Conservation (phyloP, 2,797 vertebrate species). For the Cryptoprocta ferox region DNA sequence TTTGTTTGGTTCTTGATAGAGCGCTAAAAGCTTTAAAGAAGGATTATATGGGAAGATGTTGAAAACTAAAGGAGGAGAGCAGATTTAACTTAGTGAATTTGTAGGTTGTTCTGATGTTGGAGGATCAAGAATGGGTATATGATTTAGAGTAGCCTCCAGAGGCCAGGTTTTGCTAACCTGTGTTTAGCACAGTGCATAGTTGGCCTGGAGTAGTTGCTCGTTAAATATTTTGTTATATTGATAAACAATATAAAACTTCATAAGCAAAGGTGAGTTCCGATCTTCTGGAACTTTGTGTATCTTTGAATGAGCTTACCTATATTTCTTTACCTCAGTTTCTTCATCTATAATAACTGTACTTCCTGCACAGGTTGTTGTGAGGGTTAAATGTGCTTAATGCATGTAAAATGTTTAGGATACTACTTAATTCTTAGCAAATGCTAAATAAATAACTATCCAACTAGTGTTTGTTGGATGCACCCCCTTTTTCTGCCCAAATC, state of each 20-base stretch:
- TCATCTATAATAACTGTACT: background rate
- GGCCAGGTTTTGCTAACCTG: background rate
- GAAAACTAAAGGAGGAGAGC: conserved; percentile 11
- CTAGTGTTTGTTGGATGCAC: background rate
- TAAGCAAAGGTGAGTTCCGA: background rate
- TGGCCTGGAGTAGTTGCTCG: background rate
- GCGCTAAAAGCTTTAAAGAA: conserved; percentile 45
- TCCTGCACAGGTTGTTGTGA: background rate
- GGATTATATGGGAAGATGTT: background rate
- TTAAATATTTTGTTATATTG: conserved; percentile 22
- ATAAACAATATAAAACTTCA: background rate
- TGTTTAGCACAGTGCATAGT: background rate
- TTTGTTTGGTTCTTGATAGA: conserved; percentile 45
- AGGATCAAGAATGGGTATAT: background rate
- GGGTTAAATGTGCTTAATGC: conserved; percentile 8
- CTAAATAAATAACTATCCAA: conserved; percentile 26
- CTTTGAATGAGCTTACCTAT: conserved; percentile 42
- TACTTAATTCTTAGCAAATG: conserved; percentile 5
- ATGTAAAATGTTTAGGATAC: background rate
- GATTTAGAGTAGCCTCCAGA: background rate
- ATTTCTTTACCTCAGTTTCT: background rate
- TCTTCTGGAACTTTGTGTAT: conserved; percentile 4
- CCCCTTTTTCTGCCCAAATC: background rate
- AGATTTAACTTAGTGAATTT: conserved; percentile 25
- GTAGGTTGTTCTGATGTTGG: background rate